Evolutionary conservation across 2,888 invertebrate genomes (phyloP).

Genomic region (Yponomeuta cagnagella): DNA sequence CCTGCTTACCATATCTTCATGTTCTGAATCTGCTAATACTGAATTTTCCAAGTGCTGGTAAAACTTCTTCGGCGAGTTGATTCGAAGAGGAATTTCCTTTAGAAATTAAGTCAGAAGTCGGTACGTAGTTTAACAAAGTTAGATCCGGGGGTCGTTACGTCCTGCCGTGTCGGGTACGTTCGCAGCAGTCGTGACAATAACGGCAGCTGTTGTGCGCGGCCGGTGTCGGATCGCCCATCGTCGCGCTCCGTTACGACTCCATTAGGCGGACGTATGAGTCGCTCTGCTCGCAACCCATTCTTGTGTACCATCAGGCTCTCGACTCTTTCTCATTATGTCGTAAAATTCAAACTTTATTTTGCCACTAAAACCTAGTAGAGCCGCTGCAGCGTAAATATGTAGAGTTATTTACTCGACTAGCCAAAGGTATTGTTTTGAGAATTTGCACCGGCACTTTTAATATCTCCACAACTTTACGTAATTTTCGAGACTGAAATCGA

Average conservation of each 20-base stretch:
- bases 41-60: constrained; percentile 47
- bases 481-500: neutral
- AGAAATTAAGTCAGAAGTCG: constrained; percentile 2
- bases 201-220: constrained; percentile 41
- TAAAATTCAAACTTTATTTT: neutral
- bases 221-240: constrained; percentile 51
- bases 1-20: constrained; percentile 55
- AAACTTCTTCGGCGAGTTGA: constrained; percentile 2
- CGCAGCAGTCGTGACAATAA: constrained; percentile 39
- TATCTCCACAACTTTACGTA: neutral
- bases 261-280: constrained; percentile 36
- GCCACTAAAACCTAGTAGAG: neutral
- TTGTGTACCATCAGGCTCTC: constrained; percentile 3
- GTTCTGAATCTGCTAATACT: constrained; percentile 61
- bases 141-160: neutral
- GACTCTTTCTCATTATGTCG: constrained; percentile 7
- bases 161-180: neutral
- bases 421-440: too few relatives aligned
- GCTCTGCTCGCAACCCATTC: neutral
- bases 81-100: neutral
- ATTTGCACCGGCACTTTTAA: too few relatives aligned
- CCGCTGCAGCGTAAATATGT: too few relatives aligned
- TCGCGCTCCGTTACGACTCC: constrained; percentile 60
- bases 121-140: constrained; percentile 4
- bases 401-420: too few relatives aligned